phyloP scores from a whole-genome alignment of 2,797 vertebrate species.

The Meriones psammophilus region DNA sequence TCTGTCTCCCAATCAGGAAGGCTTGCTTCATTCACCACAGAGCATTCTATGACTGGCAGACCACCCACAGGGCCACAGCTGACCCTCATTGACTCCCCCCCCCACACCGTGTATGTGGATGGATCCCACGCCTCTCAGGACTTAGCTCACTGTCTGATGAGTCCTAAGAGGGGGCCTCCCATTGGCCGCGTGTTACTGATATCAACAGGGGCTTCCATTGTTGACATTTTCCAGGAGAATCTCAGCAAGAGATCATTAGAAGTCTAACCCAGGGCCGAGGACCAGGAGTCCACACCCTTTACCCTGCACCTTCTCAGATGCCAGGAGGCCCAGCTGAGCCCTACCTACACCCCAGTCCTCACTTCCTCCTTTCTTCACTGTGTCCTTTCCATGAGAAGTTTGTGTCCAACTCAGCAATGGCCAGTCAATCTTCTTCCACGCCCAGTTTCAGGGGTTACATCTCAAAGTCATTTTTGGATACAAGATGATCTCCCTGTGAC shows the following conservation, averaged over 20 bases:
- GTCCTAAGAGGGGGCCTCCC: not conserved
- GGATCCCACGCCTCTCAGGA: not conserved
- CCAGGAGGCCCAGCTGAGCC: not conserved
- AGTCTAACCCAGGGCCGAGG: not conserved
- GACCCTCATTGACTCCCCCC: not conserved
- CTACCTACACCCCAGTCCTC: not conserved
- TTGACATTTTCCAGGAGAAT: not conserved
- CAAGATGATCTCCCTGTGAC: not conserved
- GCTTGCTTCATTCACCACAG: constrained; percentile 17
- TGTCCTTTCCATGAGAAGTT: not conserved
- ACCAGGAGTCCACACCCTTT: not conserved
- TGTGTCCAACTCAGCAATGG: not conserved
- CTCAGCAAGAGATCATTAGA: not conserved
- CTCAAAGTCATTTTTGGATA: not conserved
- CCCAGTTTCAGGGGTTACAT: not conserved
- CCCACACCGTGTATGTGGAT: not conserved
- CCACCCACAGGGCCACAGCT: not conserved
- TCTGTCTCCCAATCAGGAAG: constrained; percentile 12
- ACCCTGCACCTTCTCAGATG: too few species aligned
- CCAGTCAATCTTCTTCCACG: not conserved
- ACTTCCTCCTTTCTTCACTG: not conserved
- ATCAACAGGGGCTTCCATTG: not conserved
- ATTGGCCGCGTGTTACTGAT: not conserved
- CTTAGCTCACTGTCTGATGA: constrained; percentile 28
- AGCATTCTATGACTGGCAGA: constrained; percentile 14